Percentiles rank a stretch among this genome's conserved stretches.
Conservation (phyloP, 2,113 vertebrate species). For the Azemiops feae region DNA sequence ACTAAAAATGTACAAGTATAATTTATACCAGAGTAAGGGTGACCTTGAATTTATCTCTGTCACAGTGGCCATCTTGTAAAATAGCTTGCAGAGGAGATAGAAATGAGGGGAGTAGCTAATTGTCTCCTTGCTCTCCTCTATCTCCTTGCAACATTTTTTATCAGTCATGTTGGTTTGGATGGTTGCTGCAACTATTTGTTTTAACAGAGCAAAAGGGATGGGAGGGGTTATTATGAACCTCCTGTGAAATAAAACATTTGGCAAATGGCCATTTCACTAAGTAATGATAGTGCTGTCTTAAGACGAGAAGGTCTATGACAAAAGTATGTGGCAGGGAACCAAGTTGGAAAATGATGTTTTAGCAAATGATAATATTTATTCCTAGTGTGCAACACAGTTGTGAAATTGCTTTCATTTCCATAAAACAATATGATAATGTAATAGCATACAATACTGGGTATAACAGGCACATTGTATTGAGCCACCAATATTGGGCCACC, state of each 20-base stretch:
- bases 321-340: neutral
- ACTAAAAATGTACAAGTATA: neutral
- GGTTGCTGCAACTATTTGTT: neutral
- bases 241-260: neutral
- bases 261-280: neutral
- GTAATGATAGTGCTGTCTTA: neutral
- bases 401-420: rapidly evolving
- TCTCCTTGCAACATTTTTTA: neutral
- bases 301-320: neutral
- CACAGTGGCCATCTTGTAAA: neutral
- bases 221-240: neutral
- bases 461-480: neutral
- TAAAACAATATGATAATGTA: rapidly evolving
- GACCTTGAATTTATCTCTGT: neutral
- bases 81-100: neutral
- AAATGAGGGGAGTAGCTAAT: neutral
- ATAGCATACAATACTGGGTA: neutral
- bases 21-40: neutral
- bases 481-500: neutral
- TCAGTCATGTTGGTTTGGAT: neutral
- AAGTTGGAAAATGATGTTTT: neutral
- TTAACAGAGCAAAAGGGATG: neutral
- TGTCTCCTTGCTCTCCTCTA: neutral
- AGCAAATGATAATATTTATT: neutral
- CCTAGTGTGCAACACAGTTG: rapidly evolving